phyloP scores from a whole-genome alignment of 1,140 invertebrate species.

The Euura lappo region DNA sequence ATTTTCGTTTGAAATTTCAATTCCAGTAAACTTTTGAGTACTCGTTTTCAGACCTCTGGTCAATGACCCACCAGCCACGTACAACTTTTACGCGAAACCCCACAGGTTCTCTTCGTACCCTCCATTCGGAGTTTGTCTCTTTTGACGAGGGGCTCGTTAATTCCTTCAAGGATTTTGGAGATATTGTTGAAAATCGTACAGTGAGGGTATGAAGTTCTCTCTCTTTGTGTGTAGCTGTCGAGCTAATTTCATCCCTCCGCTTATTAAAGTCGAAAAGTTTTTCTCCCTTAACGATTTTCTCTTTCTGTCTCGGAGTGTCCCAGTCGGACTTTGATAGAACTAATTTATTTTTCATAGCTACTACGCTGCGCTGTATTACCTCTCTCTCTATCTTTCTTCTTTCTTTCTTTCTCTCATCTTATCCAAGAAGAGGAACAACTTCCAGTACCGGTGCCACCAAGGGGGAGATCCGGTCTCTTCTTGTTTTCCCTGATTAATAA shows the following conservation, averaged over 20 bases:
- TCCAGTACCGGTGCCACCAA: neutral
- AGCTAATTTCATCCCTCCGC: constrained; percentile 19
- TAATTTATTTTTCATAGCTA: constrained; percentile 44
- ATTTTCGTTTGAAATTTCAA: too few relatives aligned
- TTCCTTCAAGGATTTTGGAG: too few relatives aligned
- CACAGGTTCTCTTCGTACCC: too few relatives aligned
- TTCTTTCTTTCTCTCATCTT: constrained; percentile 13
- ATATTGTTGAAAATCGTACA: too few relatives aligned
- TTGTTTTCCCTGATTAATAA: neutral
- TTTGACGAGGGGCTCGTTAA: too few relatives aligned
- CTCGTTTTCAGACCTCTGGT: too few relatives aligned
- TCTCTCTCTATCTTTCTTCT: constrained; percentile 12
- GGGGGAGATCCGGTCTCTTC: neutral
- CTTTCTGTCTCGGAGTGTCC: neutral
- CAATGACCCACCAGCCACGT: too few relatives aligned
- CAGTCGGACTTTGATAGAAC: constrained; percentile 18
- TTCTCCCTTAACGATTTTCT: neutral
- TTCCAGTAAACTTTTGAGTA: too few relatives aligned
- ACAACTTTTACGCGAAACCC: too few relatives aligned
- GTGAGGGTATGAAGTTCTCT: too few relatives aligned
- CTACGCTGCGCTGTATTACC: constrained; percentile 27
- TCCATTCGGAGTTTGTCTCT: too few relatives aligned
- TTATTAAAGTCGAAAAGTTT: constrained; percentile 17
- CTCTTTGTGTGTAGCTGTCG: neutral
- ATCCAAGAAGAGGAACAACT: neutral